Conservation (phyloP, 2,113 vertebrate genomes). For the Dendropsophus ebraccatus region DNA sequence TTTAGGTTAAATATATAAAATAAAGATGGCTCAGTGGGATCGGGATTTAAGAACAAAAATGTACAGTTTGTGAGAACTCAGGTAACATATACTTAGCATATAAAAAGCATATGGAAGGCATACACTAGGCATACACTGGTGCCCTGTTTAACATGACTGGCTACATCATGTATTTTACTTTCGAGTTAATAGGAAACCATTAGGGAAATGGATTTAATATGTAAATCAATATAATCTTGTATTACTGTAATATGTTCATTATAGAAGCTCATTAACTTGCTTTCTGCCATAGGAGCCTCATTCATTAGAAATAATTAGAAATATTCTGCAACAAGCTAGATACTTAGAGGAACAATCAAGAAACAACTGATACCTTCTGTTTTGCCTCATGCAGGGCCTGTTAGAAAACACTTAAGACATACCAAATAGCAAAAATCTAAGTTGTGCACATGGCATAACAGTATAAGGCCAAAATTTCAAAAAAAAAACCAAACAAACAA, state of each 20-base stretch:
- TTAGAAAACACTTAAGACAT: too few species aligned
- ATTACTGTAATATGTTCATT: constrained; percentile 7
- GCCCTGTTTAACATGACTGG: background rate
- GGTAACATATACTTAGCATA: background rate
- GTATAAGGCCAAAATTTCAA: too few species aligned
- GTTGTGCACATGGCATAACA: too few species aligned
- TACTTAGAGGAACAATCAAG: background rate
- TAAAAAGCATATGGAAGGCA: background rate
- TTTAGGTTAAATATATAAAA: background rate
- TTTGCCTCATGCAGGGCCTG: background rate
- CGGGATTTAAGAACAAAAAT: background rate
- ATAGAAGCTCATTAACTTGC: background rate
- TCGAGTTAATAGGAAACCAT: background rate
- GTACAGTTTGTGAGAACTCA: background rate
- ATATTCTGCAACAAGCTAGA: background rate
- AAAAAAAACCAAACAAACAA: too few species aligned
- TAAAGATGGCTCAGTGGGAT: background rate
- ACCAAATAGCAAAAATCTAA: too few species aligned
- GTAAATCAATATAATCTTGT: background rate
- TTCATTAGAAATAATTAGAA: background rate
- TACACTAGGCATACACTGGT: background rate
- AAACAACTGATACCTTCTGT: background rate
- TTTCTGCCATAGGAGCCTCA: background rate
- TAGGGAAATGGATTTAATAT: background rate
- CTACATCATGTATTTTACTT: background rate